Evolutionary conservation across 2,888 invertebrate genomes (phyloP).

Genomic region (Fragum sueziense): DNA sequence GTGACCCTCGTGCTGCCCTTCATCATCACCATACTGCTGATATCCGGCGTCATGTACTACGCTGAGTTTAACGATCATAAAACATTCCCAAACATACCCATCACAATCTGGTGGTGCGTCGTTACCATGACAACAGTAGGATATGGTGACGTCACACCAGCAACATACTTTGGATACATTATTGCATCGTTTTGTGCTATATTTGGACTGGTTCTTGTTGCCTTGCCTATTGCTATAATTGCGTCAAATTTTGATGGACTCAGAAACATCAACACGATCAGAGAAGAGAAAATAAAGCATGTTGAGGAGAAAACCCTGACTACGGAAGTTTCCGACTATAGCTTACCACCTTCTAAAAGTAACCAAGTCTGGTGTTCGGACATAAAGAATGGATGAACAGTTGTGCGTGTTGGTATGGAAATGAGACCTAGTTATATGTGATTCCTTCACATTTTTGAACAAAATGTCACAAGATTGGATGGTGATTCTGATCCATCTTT

Average conservation of each 20-base stretch:
- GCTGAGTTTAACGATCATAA: constrained; percentile 58
- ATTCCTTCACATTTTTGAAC: too few species aligned
- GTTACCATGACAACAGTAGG: constrained; percentile 77
- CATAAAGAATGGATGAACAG: not conserved
- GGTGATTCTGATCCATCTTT: too few species aligned
- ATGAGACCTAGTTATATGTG: too few species aligned
- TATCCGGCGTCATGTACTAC: constrained; percentile 71
- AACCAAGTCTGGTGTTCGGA: not conserved
- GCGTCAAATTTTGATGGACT: constrained; percentile 68
- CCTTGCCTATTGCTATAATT: constrained; percentile 70
- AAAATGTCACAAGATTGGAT: too few species aligned
- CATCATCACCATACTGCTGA: constrained; percentile 68
- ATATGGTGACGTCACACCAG: constrained; percentile 69
- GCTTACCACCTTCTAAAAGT: not conserved
- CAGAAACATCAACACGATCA: constrained; percentile 48
- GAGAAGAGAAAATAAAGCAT: constrained; percentile 15
- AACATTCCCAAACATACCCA: constrained; percentile 65
- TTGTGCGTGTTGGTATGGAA: too few species aligned
- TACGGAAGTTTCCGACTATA: not conserved
- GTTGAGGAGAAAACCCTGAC: not conserved
- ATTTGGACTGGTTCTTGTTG: constrained; percentile 63
- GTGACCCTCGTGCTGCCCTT: constrained; percentile 67
- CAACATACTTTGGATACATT: constrained; percentile 55
- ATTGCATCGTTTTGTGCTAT: constrained; percentile 65
- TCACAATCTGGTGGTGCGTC: constrained; percentile 73